A percentile compares a stretch with the other conserved stretches of the same genome.
Conservation (phyloP, 2,797 vertebrate species). For the Parotocinclus haroldoi region DNA sequence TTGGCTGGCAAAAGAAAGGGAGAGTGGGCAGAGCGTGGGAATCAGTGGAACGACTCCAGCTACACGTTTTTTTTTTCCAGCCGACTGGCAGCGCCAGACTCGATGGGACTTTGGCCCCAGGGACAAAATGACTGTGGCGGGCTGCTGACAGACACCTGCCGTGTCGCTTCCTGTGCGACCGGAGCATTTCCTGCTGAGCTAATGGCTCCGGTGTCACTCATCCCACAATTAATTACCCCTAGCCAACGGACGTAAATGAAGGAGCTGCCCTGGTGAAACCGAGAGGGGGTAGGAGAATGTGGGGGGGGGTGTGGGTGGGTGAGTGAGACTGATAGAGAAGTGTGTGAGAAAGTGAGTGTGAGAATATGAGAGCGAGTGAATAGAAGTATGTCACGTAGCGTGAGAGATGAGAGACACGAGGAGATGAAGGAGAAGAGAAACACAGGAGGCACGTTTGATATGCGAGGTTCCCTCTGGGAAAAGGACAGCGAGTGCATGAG, state of each 20-base stretch:
- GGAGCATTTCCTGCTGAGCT: constrained; percentile 48
- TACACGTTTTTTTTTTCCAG: background rate
- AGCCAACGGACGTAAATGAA: constrained; percentile 51
- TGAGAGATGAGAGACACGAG: constrained; percentile 6
- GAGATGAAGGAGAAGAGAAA: constrained; percentile 27
- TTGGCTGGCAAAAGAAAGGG: constrained; percentile 9
- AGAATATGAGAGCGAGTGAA: constrained; percentile 10
- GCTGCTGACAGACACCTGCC: constrained; percentile 48
- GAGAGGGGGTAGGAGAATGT: constrained; percentile 9
- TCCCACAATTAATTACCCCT: constrained; percentile 54
- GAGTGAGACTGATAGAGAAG: background rate
- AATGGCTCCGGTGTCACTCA: constrained; percentile 58
- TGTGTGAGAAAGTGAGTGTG: constrained; percentile 17
- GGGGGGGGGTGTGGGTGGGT: background rate
- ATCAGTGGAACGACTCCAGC: background rate
- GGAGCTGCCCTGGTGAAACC: constrained; percentile 47
- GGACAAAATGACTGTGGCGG: constrained; percentile 8
- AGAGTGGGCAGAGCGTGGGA: constrained; percentile 12
- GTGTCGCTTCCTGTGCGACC: constrained; percentile 50
- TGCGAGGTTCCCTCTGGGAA: constrained; percentile 37
- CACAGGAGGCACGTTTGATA: constrained; percentile 30
- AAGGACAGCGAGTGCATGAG: constrained; percentile 33
- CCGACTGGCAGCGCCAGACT: background rate
- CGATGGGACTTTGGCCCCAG: constrained; percentile 5
- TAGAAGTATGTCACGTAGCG: constrained; percentile 3